Base-by-base conservation (phyloP, 2,888 invertebrate species). In the Thalpophila matura region DNA sequence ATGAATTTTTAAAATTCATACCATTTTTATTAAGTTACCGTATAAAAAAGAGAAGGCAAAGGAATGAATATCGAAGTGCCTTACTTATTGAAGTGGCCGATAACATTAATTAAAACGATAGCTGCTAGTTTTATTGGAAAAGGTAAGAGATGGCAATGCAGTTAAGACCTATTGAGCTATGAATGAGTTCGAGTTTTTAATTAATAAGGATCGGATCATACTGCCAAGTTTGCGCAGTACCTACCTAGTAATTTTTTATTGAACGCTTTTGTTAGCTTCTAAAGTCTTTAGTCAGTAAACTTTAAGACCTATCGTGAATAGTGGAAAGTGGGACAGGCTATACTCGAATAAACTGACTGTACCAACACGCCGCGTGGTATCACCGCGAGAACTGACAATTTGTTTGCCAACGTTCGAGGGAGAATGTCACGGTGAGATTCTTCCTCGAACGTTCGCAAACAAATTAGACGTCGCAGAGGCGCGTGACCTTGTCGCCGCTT, bases 1-100 rank as follows among this genome's bases (percentile, higher is more conserved):
- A n/a, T 2, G 7, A 45, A 35, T 16, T 47, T 22, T 47, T 18
- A 1, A 37, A 37, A 49, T 22, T 10, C 22, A 43, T 26, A 14
- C 42, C 37, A 49, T 31, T 64, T 57, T 64, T 14, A 64, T 64
- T 64, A 14, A 50, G 12, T 58, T 50, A 58, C 10, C 22, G 9
- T 22, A 46, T 29, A 7, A 35, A 43, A 45, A 58, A 38, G 26
- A 14, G 35, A 49, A 12, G 26, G 35, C 47, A 46, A 12, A 40
- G 24, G 16, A 64, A 63, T 35, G 12, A 31, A 33, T 7, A 42
- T n/a, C 26, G 14, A 47, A 63, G 57, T 49, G 49, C 26, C 58
- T 45, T 33, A 18, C 29, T n/a, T 50, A 38, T 45, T 50, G 26
- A 38, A 58, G 45, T 50, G 27, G 10, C 20, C 33, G 43, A 46